phyloP scores from a whole-genome alignment of 2,797 vertebrate genomes.

The Pitangus sulphuratus region DNA sequence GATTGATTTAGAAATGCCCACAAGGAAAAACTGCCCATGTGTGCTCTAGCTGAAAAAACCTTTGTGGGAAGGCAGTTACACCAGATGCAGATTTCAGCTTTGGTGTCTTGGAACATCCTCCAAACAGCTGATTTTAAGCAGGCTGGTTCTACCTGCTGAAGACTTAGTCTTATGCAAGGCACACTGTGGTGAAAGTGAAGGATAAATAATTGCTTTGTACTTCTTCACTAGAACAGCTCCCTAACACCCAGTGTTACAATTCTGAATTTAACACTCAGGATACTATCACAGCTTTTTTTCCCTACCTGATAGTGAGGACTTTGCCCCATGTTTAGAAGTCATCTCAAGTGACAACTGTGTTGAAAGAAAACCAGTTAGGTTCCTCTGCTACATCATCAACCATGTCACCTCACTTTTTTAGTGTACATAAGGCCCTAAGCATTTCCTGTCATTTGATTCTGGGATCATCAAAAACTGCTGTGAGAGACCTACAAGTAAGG shows the following conservation, averaged over 20 bases:
- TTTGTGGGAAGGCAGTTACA: neutral
- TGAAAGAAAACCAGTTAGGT: neutral
- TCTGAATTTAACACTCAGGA: neutral
- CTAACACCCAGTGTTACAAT: neutral
- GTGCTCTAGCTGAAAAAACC: neutral
- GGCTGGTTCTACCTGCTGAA: neutral
- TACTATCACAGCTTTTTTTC: neutral
- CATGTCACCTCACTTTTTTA: neutral
- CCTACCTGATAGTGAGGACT: neutral
- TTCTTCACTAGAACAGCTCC: neutral
- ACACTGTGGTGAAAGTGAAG: neutral
- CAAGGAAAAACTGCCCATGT: neutral
- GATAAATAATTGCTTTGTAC: neutral
- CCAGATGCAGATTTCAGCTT: neutral
- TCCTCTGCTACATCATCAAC: neutral
- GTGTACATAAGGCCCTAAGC: neutral
- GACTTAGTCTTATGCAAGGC: neutral
- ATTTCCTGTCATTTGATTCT: neutral
- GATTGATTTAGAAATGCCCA: neutral
- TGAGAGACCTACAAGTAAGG: neutral
- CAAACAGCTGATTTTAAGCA: neutral
- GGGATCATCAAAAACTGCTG: neutral
- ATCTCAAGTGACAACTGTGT: neutral
- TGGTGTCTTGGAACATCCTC: neutral
- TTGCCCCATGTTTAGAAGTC: neutral